Conservation (phyloP, 2,888 invertebrate species). For the Nomada fucata region DNA sequence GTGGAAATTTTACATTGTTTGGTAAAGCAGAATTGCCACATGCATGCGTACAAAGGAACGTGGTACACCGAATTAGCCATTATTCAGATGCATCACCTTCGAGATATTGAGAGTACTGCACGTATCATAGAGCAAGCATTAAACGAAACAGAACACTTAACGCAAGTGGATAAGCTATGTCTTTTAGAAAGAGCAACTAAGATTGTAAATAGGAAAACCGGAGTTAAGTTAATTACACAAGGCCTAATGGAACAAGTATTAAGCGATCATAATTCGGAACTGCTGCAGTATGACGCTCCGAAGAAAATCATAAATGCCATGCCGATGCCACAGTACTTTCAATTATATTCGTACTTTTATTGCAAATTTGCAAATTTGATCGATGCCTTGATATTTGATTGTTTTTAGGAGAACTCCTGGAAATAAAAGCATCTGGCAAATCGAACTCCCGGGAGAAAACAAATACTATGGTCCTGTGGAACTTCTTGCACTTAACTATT, state of each 20-base stretch:
- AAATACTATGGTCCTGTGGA: constrained; percentile 76
- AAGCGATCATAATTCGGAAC: background rate
- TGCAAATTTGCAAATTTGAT: background rate
- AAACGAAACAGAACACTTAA: constrained; percentile 50
- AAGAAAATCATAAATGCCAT: background rate
- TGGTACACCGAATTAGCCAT: constrained; percentile 80
- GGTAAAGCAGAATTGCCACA: constrained; percentile 68
- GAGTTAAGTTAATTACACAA: constrained; percentile 46
- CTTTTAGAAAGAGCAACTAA: constrained; percentile 74
- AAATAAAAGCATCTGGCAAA: constrained; percentile 76
- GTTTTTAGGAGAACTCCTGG: constrained; percentile 57
- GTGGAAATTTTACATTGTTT: constrained; percentile 70
- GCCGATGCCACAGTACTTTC: too few species aligned
- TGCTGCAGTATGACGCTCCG: background rate
- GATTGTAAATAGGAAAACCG: constrained; percentile 70
- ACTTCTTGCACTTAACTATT: constrained; percentile 72
- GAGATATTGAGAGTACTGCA: constrained; percentile 74
- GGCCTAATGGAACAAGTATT: constrained; percentile 3
- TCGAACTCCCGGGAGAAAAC: constrained; percentile 52
- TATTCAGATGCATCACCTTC: constrained; percentile 77
- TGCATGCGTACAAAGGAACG: constrained; percentile 66
- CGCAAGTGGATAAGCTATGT: constrained; percentile 71
- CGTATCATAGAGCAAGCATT: constrained; percentile 72
- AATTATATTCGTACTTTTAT: background rate
- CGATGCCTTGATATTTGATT: background rate